These are phyloP conservation scores for Synaphobranchus kaupii DNA, from an alignment of 2,797 vertebrate species.

Conservation along the genomic window DNA sequence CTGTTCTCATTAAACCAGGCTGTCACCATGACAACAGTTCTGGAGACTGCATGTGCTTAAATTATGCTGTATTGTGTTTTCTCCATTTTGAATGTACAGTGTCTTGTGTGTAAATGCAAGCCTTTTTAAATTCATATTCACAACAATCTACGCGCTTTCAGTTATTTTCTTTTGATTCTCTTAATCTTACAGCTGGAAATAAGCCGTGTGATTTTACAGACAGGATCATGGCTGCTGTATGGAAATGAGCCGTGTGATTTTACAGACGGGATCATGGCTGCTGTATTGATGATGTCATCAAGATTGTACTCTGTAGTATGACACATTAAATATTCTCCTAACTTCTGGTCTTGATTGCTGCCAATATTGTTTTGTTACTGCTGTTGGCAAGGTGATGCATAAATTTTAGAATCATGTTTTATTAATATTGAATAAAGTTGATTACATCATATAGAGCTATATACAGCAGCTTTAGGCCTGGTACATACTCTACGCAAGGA, in stretches of 20 bases:
- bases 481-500: too few species aligned
- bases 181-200: not conserved
- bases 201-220: not conserved
- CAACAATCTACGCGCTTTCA: too few species aligned
- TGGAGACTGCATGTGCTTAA: not conserved
- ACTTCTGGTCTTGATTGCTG: not conserved
- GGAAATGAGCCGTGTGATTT: not conserved
- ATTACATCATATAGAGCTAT: too few species aligned
- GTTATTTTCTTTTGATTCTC: too few species aligned
- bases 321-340: not conserved
- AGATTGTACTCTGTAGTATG: not conserved
- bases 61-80: not conserved
- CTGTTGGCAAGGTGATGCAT: not conserved
- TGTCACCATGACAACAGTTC: constrained; percentile 9
- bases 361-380: not conserved
- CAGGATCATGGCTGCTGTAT: not conserved
- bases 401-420: not conserved
- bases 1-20: not conserved
- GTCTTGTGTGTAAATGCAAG: not conserved
- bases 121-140: not conserved
- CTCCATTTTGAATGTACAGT: not conserved
- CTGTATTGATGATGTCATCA: not conserved
- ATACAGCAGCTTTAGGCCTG: too few species aligned
- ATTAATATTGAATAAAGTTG: too few species aligned
- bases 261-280: not conserved